Percentiles rank a stretch among this genome's conserved stretches.
Conservation (phyloP, 2,888 invertebrate species). For the Blastobasis lacticolella region DNA sequence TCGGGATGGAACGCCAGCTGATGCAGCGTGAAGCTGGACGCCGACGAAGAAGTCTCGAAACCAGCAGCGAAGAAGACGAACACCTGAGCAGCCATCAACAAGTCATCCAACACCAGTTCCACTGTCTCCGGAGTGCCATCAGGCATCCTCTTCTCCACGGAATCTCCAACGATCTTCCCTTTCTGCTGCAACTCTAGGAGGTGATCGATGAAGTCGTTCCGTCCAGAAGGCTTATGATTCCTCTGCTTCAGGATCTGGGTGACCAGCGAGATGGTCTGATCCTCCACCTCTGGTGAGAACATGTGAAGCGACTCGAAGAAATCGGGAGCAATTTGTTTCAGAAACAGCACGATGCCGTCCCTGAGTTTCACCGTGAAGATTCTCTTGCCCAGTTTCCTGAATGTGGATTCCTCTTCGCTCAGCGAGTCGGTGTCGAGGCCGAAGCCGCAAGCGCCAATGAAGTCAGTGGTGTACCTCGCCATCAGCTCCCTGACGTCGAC, state of each 20-base stretch:
- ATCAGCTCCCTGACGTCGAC: slow-evolving; percentile 28
- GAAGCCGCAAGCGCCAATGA: slow-evolving; percentile 30
- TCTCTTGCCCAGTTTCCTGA: slow-evolving; percentile 18
- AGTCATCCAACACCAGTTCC: slow-evolving; percentile 8
- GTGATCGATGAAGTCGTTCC: slow-evolving; percentile 45
- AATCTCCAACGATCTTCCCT: slow-evolving; percentile 1
- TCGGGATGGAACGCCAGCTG: slow-evolving; percentile 25
- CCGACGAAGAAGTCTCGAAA: slow-evolving; percentile 11
- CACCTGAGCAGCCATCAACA: slow-evolving; percentile 6
- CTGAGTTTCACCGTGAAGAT: slow-evolving; percentile 11
- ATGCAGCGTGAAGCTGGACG: slow-evolving; percentile 22
- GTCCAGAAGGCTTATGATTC: slow-evolving; percentile 15
- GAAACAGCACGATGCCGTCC: slow-evolving; percentile 1
- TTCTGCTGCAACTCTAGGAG: slow-evolving; percentile 25
- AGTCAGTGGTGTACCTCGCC: slow-evolving; percentile 28
- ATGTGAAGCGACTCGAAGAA: neutral
- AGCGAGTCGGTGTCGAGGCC: slow-evolving; percentile 28
- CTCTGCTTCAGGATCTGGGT: slow-evolving; percentile 5
- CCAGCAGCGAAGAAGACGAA: slow-evolving; percentile 11
- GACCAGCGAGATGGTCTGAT: neutral
- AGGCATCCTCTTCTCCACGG: slow-evolving; percentile 6
- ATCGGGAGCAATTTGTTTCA: neutral
- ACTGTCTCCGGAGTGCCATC: slow-evolving; percentile 7
- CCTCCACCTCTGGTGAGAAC: neutral
- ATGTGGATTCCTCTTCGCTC: slow-evolving; percentile 23